phyloP scores from a whole-genome alignment of 2,113 vertebrate genomes.

The Bombycilla garrulus region DNA sequence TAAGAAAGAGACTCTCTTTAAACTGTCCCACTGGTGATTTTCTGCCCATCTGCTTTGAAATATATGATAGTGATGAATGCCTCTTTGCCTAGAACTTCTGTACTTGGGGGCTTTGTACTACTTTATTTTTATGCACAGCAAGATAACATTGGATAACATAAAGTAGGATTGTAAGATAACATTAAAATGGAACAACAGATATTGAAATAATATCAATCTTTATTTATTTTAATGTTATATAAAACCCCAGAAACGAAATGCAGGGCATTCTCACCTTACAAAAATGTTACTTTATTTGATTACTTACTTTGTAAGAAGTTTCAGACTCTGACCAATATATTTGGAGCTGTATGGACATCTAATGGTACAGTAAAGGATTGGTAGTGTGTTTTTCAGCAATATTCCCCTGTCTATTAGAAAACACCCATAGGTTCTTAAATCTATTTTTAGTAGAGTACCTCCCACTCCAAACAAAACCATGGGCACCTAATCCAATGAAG shows the following conservation, averaged over 20 bases:
- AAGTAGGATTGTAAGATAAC: neutral
- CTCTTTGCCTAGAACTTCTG: neutral
- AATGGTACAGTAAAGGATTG: neutral
- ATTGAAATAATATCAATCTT: neutral
- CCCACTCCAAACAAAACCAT: neutral
- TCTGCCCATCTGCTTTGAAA: constrained; percentile 9
- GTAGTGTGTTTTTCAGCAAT: neutral
- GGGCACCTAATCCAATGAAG: neutral
- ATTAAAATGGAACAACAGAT: neutral
- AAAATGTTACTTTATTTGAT: neutral
- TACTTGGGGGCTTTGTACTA: neutral
- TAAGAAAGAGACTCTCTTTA: neutral
- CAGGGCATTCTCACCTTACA: neutral
- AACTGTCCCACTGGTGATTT: neutral
- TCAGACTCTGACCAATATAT: neutral
- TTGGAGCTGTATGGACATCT: neutral
- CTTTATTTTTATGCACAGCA: neutral
- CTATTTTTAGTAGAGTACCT: neutral
- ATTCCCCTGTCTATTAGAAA: neutral
- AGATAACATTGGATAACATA: neutral
- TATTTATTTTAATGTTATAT: neutral
- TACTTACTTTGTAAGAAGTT: neutral
- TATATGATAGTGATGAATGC: neutral
- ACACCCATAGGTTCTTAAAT: neutral
- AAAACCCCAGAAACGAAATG: neutral